Evolutionary conservation across 2,797 vertebrate species (phyloP).

Genomic region (Argentina silus): DNA sequence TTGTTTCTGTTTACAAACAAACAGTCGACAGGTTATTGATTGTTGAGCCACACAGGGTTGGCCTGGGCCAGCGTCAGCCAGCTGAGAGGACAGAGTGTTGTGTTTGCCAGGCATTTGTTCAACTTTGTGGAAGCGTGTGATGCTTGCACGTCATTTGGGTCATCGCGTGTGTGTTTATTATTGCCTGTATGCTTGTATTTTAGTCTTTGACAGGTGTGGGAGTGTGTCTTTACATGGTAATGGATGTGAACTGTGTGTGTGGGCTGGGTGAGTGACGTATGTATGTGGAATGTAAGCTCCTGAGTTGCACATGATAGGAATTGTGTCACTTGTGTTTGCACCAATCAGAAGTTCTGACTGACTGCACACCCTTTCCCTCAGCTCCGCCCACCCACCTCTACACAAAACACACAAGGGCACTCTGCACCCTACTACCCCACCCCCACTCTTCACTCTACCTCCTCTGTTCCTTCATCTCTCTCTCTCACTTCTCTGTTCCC

Average conservation of each 20-base stretch:
- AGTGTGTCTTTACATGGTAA: constrained; percentile 12
- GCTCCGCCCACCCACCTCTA: constrained; percentile 61
- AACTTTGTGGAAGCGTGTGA: constrained; percentile 43
- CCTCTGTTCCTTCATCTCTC: too few species aligned
- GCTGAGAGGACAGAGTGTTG: constrained; percentile 54
- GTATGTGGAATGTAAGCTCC: constrained; percentile 19
- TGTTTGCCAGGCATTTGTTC: constrained; percentile 45
- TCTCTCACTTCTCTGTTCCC: too few species aligned
- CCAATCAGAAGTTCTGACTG: constrained; percentile 61
- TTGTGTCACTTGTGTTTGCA: constrained; percentile 31
- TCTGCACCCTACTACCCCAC: background rate
- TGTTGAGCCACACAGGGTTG: constrained; percentile 21
- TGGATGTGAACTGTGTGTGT: constrained; percentile 16
- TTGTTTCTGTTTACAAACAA: too few species aligned
- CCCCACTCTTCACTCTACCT: background rate
- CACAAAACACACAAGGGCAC: constrained; percentile 64
- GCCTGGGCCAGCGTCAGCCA: constrained; percentile 35
- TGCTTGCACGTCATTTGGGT: constrained; percentile 35
- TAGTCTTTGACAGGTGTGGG: constrained; percentile 52
- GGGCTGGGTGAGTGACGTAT: constrained; percentile 1
- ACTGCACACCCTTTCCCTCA: constrained; percentile 63
- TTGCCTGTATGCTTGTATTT: constrained; percentile 32
- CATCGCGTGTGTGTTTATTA: constrained; percentile 35
- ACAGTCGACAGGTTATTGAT: background rate
- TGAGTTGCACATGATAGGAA: constrained; percentile 56